phyloP scores from a whole-genome alignment of 2,797 vertebrate species.

The Oryzias sinensis region DNA sequence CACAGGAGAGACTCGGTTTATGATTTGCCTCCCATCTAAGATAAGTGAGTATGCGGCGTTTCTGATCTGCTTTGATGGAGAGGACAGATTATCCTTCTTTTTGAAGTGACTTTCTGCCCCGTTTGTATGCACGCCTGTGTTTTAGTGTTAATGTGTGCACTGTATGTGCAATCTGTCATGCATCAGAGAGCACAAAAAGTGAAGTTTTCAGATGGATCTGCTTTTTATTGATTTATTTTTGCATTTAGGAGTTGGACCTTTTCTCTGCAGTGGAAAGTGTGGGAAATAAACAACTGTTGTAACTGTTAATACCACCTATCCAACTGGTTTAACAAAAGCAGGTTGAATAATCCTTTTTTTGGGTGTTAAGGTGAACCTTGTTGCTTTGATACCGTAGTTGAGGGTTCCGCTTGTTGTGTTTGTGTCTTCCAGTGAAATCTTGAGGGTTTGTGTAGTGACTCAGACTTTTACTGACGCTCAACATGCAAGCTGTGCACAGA shows the following conservation, averaged over 20 bases:
- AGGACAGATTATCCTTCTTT: slow-evolving; percentile 1
- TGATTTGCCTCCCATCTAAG: slow-evolving; percentile 10
- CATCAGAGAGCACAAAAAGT: slow-evolving; percentile 1
- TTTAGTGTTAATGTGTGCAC: neutral
- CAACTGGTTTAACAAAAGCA: neutral
- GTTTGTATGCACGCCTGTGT: neutral
- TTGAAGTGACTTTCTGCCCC: neutral
- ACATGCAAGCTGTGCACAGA: slow-evolving; percentile 51
- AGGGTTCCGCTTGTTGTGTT: slow-evolving; percentile 1
- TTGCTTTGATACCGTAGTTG: too few species aligned
- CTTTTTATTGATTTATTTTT: neutral
- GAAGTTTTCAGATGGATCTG: neutral
- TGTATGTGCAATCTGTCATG: neutral
- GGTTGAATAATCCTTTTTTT: too few species aligned
- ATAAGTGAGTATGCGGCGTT: slow-evolving; percentile 54
- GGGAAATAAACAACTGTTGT: neutral
- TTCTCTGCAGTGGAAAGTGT: neutral
- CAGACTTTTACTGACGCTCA: slow-evolving; percentile 28
- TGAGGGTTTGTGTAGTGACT: slow-evolving; percentile 50
- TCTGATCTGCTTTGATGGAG: neutral
- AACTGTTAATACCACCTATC: neutral
- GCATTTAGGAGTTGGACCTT: neutral
- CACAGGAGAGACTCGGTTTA: neutral
- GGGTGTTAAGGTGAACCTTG: too few species aligned
- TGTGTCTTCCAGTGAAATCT: slow-evolving; percentile 60